phyloP scores from a whole-genome alignment of 2,888 invertebrate species.

The Pteria penguin region DNA sequence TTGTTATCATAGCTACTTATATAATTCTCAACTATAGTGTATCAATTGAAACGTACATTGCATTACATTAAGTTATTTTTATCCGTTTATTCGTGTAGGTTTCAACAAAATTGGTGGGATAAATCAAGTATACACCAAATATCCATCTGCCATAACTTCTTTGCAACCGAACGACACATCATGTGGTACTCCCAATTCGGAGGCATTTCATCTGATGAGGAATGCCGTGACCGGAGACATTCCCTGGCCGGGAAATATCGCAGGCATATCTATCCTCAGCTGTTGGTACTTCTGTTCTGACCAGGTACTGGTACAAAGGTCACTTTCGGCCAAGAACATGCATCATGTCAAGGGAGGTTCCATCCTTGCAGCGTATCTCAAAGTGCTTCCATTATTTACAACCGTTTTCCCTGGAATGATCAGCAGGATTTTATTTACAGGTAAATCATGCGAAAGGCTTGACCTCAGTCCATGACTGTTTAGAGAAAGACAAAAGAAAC shows the following conservation, averaged over 20 bases:
- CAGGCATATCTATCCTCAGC: conserved; percentile 68
- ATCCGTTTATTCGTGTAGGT: conserved; percentile 55
- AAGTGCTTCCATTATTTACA: conserved; percentile 81
- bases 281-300: conserved; percentile 72
- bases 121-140: conserved; percentile 61
- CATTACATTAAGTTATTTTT: too few relatives aligned
- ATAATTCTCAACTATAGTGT: too few relatives aligned
- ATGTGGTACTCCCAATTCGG: conserved; percentile 64
- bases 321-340: conserved; percentile 81
- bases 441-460: too few relatives aligned
- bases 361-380: conserved; percentile 81
- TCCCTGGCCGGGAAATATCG: conserved; percentile 71
- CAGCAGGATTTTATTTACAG: conserved; percentile 70
- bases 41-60: too few relatives aligned
- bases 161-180: conserved; percentile 47
- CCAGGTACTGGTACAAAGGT: conserved; percentile 80
- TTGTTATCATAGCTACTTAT: too few relatives aligned
- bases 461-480: background rate
- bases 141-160: conserved; percentile 54
- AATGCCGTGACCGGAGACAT: conserved; percentile 59
- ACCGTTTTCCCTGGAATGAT: conserved; percentile 78
- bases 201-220: conserved; percentile 68
- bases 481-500: background rate
- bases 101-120: conserved; percentile 67
- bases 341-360: conserved; percentile 82